Conservation (phyloP, 2,113 vertebrate species). For the Proteles cristata region DNA sequence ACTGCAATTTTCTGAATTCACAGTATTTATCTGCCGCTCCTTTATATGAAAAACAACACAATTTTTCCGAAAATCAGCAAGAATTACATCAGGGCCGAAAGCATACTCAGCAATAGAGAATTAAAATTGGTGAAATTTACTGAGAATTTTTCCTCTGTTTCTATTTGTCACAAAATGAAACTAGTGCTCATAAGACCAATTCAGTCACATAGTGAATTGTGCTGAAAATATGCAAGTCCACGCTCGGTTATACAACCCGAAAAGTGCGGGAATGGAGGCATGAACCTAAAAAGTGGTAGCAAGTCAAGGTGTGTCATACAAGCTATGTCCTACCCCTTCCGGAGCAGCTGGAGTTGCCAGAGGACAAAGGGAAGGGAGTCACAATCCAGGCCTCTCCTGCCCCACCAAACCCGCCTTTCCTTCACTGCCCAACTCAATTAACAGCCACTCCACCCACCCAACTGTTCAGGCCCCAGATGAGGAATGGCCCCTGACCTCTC, state of each 20-base stretch:
- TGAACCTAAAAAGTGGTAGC: neutral
- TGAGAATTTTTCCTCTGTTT: neutral
- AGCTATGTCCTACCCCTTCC: neutral
- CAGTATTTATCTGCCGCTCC: neutral
- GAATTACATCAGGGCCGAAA: constrained; percentile 7
- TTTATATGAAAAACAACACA: neutral
- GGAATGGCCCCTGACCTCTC: neutral
- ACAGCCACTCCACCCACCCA: neutral
- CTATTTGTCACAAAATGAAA: constrained; percentile 36
- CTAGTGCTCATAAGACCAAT: neutral
- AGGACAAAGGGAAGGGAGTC: neutral
- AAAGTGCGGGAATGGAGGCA: neutral
- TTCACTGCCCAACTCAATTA: neutral
- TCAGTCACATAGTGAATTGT: neutral
- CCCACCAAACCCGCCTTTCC: neutral
- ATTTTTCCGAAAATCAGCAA: constrained; percentile 47
- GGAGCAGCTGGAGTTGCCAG: neutral
- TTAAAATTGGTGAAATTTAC: neutral
- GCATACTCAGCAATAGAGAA: neutral
- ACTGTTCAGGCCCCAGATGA: neutral
- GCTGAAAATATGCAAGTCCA: neutral
- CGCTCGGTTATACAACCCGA: neutral
- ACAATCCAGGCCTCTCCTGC: neutral
- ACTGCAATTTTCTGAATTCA: neutral
- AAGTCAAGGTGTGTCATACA: neutral